These are phyloP conservation scores for Trachymyrmex septentrionalis DNA, from an alignment of 1,140 invertebrate species.

Conservation along the genomic window DNA sequence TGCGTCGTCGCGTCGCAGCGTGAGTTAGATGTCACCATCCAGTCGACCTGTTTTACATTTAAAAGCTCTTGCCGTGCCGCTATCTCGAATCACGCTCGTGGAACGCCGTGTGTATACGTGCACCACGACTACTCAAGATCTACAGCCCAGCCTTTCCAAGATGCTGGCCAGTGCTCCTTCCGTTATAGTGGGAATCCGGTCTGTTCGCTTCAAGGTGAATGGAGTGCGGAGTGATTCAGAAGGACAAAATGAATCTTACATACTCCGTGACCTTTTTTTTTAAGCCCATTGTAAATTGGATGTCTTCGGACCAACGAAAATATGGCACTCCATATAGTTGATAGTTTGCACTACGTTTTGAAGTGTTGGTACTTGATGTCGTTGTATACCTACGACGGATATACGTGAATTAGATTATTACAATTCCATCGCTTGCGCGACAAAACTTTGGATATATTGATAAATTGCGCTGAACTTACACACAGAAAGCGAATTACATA, in stretches of 20 bases:
- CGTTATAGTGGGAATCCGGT: slow-evolving; percentile 5
- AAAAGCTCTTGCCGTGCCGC: slow-evolving; percentile 76
- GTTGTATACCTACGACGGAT: not conserved
- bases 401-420: slow-evolving; percentile 3
- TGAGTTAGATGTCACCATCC: slow-evolving; percentile 79
- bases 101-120: slow-evolving; percentile 14
- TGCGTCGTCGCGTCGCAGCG: slow-evolving; percentile 1
- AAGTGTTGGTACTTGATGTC: not conserved
- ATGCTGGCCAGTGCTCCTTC: slow-evolving; percentile 8
- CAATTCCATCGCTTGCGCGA: not conserved
- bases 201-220: slow-evolving; percentile 19
- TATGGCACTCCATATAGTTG: not conserved
- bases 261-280: slow-evolving; percentile 7
- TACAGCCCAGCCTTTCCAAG: slow-evolving; percentile 19
- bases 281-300: slow-evolving; percentile 20
- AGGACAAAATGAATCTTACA: slow-evolving; percentile 29
- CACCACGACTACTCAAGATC: slow-evolving; percentile 1
- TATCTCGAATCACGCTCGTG: slow-evolving; percentile 53
- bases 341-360: not conserved
- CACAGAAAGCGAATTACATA: too few species aligned
- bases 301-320: not conserved
- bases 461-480: not conserved
- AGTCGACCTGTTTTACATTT: slow-evolving; percentile 82
- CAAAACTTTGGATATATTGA: not conserved
- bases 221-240: slow-evolving; percentile 27